These are phyloP conservation scores for Phortica okadai DNA, from an alignment of 2,888 invertebrate species.

Conservation along the genomic window DNA sequence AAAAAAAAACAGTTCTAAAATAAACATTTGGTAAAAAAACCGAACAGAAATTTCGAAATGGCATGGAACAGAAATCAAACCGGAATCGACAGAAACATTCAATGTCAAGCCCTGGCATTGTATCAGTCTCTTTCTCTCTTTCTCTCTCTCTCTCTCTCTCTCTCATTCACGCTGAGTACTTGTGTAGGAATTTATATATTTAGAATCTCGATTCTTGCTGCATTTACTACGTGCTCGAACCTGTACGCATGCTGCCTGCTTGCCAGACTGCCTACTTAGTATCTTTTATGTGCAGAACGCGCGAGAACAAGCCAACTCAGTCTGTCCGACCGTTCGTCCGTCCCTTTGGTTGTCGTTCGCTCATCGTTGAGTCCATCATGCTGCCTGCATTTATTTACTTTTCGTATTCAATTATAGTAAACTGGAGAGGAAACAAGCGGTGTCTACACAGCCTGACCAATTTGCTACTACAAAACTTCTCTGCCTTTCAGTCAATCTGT, in stretches of 20 bases:
- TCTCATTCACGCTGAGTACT: no score
- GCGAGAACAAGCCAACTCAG: background rate
- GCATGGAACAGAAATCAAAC: no score
- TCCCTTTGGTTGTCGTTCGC: background rate
- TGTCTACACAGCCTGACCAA: constrained; percentile 3
- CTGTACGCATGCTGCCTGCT: constrained; percentile 26
- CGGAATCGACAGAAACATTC: no score
- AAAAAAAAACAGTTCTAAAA: no score
- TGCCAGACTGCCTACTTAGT: constrained; percentile 10
- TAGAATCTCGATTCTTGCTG: no score
- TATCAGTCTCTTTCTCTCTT: no score
- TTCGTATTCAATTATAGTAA: constrained; percentile 65
- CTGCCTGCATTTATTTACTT: constrained; percentile 61
- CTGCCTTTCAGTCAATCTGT: background rate
- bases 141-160: background rate
- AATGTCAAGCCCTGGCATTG: no score
- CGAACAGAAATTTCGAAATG: no score
- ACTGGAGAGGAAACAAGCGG: constrained; percentile 51
- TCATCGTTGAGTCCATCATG: no score
- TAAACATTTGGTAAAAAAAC: no score
- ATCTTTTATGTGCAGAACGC: no score
- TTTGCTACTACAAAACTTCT: background rate
- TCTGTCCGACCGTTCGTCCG: background rate
- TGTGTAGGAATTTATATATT: no score
- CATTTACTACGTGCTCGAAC: background rate